phyloP scores from a whole-genome alignment of 2,113 vertebrate genomes.

The Salvelinus alpinus region DNA sequence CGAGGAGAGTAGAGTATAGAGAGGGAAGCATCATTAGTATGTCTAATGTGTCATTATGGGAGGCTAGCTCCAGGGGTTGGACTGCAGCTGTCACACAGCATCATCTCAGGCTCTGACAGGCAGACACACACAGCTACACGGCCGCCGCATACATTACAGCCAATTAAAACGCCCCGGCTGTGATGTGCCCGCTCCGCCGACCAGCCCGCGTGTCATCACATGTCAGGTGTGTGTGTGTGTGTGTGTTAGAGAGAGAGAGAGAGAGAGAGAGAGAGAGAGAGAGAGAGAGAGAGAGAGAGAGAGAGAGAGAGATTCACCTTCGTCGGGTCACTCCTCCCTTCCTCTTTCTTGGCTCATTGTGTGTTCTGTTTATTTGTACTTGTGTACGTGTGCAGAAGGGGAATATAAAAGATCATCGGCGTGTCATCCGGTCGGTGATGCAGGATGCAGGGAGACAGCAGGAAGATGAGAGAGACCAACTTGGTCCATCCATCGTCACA shows the following conservation, averaged over 20 bases:
- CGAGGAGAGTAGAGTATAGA: constrained; percentile 28
- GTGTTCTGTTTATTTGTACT: constrained; percentile 1
- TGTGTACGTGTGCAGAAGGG: constrained; percentile 23
- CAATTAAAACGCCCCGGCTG: constrained; percentile 84
- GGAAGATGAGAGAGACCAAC: neutral
- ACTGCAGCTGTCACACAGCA: constrained; percentile 89
- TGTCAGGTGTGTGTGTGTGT: constrained; percentile 78
- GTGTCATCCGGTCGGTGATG: constrained; percentile 7
- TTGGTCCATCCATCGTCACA: constrained; percentile 9
- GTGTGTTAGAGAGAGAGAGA: too few species aligned
- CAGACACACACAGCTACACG: constrained; percentile 74
- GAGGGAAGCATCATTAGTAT: constrained; percentile 84
- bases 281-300: constrained; percentile 39
- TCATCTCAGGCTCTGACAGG: constrained; percentile 83
- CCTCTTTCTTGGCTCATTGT: neutral
- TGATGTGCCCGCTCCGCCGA: constrained; percentile 83
- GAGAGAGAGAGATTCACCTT: constrained; percentile 6
- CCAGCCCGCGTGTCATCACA: constrained; percentile 79
- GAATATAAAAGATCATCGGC: constrained; percentile 20
- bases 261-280: constrained; percentile 25
- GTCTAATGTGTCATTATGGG: constrained; percentile 85
- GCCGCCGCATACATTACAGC: constrained; percentile 83
- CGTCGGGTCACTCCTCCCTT: too few species aligned
- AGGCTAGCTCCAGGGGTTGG: constrained; percentile 86
- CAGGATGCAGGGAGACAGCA: constrained; percentile 14